These are phyloP conservation scores for Drosophila neocordata DNA, from an alignment of 1,140 invertebrate species.

Conservation along the genomic window DNA sequence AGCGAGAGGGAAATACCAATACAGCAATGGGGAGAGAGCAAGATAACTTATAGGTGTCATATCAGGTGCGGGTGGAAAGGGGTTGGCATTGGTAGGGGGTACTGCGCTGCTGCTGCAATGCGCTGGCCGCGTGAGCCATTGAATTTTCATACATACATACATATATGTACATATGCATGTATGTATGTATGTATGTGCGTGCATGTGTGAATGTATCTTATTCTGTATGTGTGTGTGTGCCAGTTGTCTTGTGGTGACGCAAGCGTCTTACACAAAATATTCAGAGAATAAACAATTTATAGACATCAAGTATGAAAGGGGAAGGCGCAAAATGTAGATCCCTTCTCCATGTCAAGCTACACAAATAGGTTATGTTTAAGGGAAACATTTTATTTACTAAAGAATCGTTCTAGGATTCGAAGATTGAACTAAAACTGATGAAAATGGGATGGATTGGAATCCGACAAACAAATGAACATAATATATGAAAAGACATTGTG, in stretches of 20 bases:
- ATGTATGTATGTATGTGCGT: conserved; percentile 16
- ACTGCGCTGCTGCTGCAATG: conserved; percentile 31
- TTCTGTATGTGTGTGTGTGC: conserved; percentile 24
- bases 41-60: conserved; percentile 3
- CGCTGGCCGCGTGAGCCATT: conserved; percentile 38
- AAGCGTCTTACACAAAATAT: conserved; percentile 55
- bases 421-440: too few species aligned
- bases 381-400: neutral
- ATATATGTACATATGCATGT: conserved; percentile 7
- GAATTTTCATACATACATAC: neutral
- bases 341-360: neutral
- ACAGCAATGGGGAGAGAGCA: neutral
- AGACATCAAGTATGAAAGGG: conserved; percentile 28
- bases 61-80: conserved; percentile 3
- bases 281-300: conserved; percentile 41
- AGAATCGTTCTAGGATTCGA: neutral
- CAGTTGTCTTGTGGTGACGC: conserved; percentile 53
- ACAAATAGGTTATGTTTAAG: neutral
- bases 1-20: neutral
- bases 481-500: too few species aligned
- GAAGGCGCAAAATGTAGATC: conserved; percentile 15
- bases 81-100: conserved; percentile 26
- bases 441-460: too few species aligned
- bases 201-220: conserved; percentile 9
- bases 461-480: too few species aligned